phyloP scores from a whole-genome alignment of 1,140 invertebrate genomes.

The Eufriesea mexicana region DNA sequence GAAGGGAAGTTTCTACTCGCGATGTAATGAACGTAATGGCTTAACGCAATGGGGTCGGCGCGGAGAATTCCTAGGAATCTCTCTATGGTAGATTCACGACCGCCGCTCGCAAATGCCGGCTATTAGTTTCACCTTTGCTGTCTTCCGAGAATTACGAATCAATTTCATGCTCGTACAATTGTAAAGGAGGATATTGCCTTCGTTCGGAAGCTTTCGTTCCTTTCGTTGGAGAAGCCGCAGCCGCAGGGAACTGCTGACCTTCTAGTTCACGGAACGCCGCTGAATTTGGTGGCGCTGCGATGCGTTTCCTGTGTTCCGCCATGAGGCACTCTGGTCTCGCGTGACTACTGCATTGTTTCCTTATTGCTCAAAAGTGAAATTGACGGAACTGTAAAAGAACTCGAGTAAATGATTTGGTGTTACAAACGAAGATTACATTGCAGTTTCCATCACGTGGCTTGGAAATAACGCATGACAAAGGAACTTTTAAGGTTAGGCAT shows the following conservation, averaged over 20 bases:
- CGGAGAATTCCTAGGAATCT: conserved; percentile 35
- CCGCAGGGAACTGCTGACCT: neutral
- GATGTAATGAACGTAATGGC: conserved; percentile 49
- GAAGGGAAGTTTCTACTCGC: conserved; percentile 22
- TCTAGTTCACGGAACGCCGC: too few species aligned
- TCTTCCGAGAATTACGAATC: conserved; percentile 45
- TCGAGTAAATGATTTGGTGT: too few species aligned
- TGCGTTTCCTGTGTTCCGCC: neutral
- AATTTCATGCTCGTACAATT: conserved; percentile 33
- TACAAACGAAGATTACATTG: too few species aligned
- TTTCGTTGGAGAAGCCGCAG: neutral
- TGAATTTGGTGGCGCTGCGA: neutral
- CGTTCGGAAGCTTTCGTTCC: neutral
- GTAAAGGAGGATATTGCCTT: conserved; percentile 5
- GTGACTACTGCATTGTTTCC: too few species aligned
- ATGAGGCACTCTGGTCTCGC: too few species aligned
- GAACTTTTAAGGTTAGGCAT: too few species aligned
- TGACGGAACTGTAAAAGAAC: too few species aligned
- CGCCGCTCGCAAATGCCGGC: conserved; percentile 7
- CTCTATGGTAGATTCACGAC: conserved; percentile 25
- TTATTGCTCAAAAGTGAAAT: too few species aligned
- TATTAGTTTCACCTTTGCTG: conserved; percentile 47
- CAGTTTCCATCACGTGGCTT: too few species aligned
- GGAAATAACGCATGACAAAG: too few species aligned
- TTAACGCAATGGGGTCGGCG: conserved; percentile 40